These are phyloP conservation scores for Pristionchus mayeri DNA, from an alignment of 2,888 invertebrate species.

Conservation along the genomic window DNA sequence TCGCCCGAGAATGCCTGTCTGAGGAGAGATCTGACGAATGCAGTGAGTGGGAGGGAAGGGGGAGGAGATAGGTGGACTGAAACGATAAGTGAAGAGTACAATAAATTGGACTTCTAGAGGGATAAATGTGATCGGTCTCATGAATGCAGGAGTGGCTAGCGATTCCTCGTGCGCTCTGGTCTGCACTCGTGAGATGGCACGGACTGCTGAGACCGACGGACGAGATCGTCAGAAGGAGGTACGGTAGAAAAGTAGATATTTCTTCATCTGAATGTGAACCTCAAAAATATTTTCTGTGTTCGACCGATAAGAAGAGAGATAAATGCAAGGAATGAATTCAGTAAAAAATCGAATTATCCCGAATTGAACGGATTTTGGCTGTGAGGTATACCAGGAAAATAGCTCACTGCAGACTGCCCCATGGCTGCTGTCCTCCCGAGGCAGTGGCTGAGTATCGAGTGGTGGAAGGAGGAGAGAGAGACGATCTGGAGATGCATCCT, in stretches of 20 bases:
- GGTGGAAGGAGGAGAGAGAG: slow-evolving; percentile 15
- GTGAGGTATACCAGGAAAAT: no score
- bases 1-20: slow-evolving; percentile 62
- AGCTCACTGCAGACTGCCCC: background rate
- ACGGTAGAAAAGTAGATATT: background rate
- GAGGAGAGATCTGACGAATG: slow-evolving; percentile 54
- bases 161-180: slow-evolving; percentile 43
- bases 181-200: slow-evolving; percentile 47
- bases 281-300: no score
- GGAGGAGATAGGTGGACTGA: background rate
- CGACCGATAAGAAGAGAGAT: no score
- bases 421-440: slow-evolving; percentile 29
- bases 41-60: background rate
- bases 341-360: no score
- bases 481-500: slow-evolving; percentile 38
- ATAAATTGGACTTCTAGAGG: no score
- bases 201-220: slow-evolving; percentile 28
- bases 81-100: no score
- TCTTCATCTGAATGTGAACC: background rate
- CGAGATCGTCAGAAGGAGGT: slow-evolving; percentile 47
- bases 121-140: no score
- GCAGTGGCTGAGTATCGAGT: slow-evolving; percentile 41
- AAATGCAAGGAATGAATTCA: no score
- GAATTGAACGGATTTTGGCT: no score
- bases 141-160: slow-evolving; percentile 44